phyloP scores from a whole-genome alignment of 2,113 vertebrate genomes.

The Triplophysa dalaica region DNA sequence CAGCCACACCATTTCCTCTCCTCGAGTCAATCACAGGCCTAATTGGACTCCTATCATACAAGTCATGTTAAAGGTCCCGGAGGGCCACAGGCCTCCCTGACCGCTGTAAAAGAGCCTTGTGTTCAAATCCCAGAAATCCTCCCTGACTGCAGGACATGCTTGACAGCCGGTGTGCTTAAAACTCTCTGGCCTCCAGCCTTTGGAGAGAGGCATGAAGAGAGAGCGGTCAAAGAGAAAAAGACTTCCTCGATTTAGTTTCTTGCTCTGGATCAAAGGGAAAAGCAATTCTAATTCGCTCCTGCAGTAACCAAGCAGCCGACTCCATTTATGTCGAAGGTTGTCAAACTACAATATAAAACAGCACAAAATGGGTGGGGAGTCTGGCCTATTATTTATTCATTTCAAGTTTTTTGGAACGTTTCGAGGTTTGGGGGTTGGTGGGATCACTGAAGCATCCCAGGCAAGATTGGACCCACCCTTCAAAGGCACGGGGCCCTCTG shows the following conservation, averaged over 20 bases:
- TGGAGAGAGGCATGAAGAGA: not conserved
- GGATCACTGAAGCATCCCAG: constrained; percentile 50
- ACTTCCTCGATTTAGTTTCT: constrained; percentile 17
- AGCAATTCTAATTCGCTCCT: constrained; percentile 15
- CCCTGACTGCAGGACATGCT: constrained; percentile 21
- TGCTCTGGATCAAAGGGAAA: constrained; percentile 35
- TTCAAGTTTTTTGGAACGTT: constrained; percentile 21
- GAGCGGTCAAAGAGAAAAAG: not conserved
- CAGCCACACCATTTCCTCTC: constrained; percentile 55
- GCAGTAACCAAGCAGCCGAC: not conserved
- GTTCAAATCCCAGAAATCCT: constrained; percentile 39
- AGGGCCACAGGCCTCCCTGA: constrained; percentile 42
- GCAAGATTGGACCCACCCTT: constrained; percentile 61
- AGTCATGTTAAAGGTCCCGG: constrained; percentile 58
- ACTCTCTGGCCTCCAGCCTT: not conserved
- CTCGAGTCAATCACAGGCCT: constrained; percentile 63
- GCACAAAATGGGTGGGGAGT: constrained; percentile 16
- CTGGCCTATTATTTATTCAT: constrained; percentile 29
- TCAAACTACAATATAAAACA: not conserved
- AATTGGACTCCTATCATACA: constrained; percentile 69
- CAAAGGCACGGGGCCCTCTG: constrained; percentile 58
- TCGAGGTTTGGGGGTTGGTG: constrained; percentile 35
- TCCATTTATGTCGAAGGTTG: constrained; percentile 11
- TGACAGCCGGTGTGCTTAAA: not conserved
- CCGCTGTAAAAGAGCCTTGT: constrained; percentile 50